A percentile compares a stretch with the other conserved stretches of the same genome.
phyloP scores from a whole-genome alignment of 2,113 vertebrate genomes.

The Rattus norvegicus region DNA sequence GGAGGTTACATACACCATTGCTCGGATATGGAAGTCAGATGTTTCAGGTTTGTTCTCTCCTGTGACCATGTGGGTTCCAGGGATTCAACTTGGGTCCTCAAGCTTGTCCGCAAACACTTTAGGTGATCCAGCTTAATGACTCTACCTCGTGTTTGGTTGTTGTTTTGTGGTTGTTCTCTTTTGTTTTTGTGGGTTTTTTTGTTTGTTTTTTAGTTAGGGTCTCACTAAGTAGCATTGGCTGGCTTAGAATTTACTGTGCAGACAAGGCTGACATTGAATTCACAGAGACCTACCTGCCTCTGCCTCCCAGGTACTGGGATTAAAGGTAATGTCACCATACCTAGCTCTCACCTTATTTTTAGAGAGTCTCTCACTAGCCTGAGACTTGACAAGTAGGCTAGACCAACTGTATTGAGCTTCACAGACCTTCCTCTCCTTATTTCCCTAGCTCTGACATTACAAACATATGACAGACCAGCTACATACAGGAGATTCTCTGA shows the following conservation, averaged over 20 bases:
- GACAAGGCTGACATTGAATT: neutral
- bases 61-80: neutral
- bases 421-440: neutral
- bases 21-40: neutral
- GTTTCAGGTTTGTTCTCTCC: neutral
- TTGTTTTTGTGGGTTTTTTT: neutral
- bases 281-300: neutral
- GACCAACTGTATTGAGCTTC: neutral
- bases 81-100: neutral
- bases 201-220: neutral
- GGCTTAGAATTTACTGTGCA: neutral
- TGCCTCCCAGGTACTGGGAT: neutral
- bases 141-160: neutral
- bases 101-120: neutral
- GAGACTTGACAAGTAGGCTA: neutral
- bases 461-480: neutral
- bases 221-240: neutral
- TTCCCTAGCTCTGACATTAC: neutral
- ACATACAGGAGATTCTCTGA: neutral
- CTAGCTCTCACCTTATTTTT: neutral
- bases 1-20: neutral
- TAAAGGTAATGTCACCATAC: neutral
- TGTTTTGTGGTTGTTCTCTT: neutral
- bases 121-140: neutral
- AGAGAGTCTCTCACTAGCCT: neutral